Percentiles rank a stretch among this genome's conserved stretches.
Conservation (phyloP, 2,113 vertebrate genomes). For the Sminthopsis crassicaudata region DNA sequence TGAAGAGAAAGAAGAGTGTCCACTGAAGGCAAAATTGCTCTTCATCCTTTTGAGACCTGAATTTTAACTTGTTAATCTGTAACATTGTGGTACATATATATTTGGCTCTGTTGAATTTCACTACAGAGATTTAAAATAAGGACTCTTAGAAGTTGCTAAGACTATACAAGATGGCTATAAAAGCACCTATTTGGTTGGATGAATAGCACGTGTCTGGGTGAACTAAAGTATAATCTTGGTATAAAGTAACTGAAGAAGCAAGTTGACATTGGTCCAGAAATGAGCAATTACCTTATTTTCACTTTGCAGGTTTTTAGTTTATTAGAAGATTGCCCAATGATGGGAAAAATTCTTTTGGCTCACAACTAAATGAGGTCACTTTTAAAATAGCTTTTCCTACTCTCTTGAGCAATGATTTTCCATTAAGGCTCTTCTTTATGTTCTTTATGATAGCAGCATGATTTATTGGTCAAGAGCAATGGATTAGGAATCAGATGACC, state of each 20-base stretch:
- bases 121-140: background rate
- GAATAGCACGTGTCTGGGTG: background rate
- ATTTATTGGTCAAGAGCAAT: background rate
- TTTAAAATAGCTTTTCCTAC: background rate
- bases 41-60: background rate
- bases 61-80: background rate
- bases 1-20: background rate
- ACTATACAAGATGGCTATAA: background rate
- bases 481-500: slow-evolving; percentile 1
- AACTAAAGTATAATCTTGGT: background rate
- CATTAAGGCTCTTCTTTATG: accelerated
- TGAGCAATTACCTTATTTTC: background rate
- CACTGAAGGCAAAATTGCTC: background rate
- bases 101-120: slow-evolving; percentile 16
- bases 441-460: background rate
- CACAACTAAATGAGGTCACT: background rate
- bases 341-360: background rate
- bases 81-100: background rate
- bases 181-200: background rate
- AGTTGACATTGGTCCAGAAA: background rate
- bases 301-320: background rate
- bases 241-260: background rate
- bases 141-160: background rate
- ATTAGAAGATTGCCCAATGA: background rate
- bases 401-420: background rate